A percentile compares a stretch with the other conserved stretches of the same genome.
phyloP scores from a whole-genome alignment of 1,140 invertebrate species.

The Akabosia matsudoensis region DNA sequence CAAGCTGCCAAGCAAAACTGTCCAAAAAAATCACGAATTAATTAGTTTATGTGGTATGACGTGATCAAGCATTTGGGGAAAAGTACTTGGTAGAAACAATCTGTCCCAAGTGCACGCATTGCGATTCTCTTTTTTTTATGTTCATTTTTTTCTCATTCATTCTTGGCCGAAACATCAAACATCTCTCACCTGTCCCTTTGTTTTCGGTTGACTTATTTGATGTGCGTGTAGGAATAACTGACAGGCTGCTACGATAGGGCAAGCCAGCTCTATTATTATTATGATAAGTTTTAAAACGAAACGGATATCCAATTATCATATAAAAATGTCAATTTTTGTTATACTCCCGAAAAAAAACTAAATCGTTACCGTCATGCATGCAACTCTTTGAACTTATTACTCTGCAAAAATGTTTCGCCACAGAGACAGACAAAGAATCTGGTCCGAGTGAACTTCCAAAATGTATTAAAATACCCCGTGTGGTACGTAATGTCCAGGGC shows the following conservation, averaged over 20 bases:
- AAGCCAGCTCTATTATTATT: neutral
- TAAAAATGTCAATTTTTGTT: constrained; percentile 19
- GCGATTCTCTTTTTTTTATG: too few relatives aligned
- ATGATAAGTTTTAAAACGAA: neutral
- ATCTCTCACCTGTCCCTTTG: neutral
- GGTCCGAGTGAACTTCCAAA: neutral
- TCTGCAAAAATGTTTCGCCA: neutral
- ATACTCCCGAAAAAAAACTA: too few relatives aligned
- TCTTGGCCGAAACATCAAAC: too few relatives aligned
- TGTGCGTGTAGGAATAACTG: constrained; percentile 4
- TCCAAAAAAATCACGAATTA: too few relatives aligned
- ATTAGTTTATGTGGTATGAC: too few relatives aligned
- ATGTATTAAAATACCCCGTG: too few relatives aligned
- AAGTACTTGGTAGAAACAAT: too few relatives aligned
- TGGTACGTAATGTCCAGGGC: neutral
- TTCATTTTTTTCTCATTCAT: too few relatives aligned
- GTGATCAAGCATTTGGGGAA: too few relatives aligned
- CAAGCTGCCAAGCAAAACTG: too few relatives aligned
- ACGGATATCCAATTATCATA: constrained; percentile 24
- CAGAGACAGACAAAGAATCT: neutral
- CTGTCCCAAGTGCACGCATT: too few relatives aligned
- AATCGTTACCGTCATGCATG: neutral
- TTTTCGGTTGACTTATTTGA: constrained; percentile 9
- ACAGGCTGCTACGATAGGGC: neutral
- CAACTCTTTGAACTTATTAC: neutral